Base-by-base conservation (phyloP, 1,140 invertebrate species). In the Drosophila arawakana region DNA sequence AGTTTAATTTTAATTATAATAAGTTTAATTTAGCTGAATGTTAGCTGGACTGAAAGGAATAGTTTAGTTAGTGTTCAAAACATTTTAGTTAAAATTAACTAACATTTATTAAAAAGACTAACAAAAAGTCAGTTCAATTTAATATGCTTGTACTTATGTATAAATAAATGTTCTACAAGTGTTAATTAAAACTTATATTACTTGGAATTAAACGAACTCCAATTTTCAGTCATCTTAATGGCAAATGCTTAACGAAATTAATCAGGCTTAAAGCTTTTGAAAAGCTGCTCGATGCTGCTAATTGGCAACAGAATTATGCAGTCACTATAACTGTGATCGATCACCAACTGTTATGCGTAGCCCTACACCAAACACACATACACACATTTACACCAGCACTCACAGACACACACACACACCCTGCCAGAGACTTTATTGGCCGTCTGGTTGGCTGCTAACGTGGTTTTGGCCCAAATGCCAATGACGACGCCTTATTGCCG, bases 291-390 rank as follows among this genome's bases (percentile, higher is more conserved):
- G 15, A 41, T 41, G 54, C 35, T 57, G 57, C 41, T 59, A 47
- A 61, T 39, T 61, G 44, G 18, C 25, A 30, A 11, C 25, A 41
- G 43, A 10, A 30, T 25, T 61, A 57, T 15, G 21, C n/a, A 47
- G 43, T 47, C 8, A 61, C 13, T 30, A 47, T 15, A 61, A 61
- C 30, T 5, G 13, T 61, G 58, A 61, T 61, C 58, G 43, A 63
- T 63, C 46, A 63, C 60, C 18, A 11, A 9, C 3, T 41, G 18
- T 15, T 10, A 11, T n/a, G 39, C 37, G 6, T 15, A 37, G 34
- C 15, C 39, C 44, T 43, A n/a, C 35, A 50, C 10, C 35, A 65
- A 54, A 35, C 60, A 47, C 50, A 46, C 50, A 62, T 41, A 62
- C 9, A 37, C 18, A 67, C 35, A 47, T 11, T 43, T 52, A 52